phyloP scores from a whole-genome alignment of 64 coral and sea anemone species.

The Stylophora pistillata region DNA sequence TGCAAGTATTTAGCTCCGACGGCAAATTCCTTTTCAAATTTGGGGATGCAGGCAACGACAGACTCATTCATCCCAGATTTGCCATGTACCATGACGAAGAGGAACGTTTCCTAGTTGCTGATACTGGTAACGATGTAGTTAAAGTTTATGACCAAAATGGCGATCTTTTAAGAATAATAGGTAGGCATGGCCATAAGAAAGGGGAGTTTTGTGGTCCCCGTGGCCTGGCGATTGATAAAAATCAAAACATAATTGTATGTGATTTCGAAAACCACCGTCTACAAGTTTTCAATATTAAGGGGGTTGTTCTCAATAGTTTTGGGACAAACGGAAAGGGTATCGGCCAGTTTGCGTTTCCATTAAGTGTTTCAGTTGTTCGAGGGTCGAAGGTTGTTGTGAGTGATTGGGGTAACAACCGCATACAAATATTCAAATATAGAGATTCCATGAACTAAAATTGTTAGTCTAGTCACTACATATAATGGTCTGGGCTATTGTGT shows the following conservation, averaged over 20 bases:
- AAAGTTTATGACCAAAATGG: conserved; percentile 68
- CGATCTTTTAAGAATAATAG: conserved; percentile 42
- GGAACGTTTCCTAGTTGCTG: conserved; percentile 51
- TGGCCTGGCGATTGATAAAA: conserved; percentile 48
- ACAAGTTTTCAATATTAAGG: conserved; percentile 53
- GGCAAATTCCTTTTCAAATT: conserved; percentile 67
- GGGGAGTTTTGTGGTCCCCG: conserved; percentile 62
- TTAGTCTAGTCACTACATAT: background rate
- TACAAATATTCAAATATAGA: conserved; percentile 61
- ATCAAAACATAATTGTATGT: conserved; percentile 59
- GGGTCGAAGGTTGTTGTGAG: conserved; percentile 45
- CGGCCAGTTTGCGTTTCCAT: conserved; percentile 52
- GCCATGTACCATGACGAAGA: conserved; percentile 43
- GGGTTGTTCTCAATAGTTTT: conserved; percentile 42
- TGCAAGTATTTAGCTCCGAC: conserved; percentile 48
- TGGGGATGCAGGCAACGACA: conserved; percentile 33
- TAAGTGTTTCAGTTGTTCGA: conserved; percentile 44
- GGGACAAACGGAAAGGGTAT: conserved; percentile 55
- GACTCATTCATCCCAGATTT: conserved; percentile 59
- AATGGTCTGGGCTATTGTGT: too few species aligned
- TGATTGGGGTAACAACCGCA: conserved; percentile 66
- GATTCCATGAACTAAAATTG: background rate
- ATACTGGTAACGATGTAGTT: conserved; percentile 65
- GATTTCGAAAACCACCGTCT: conserved; percentile 74
- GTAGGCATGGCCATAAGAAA: conserved; percentile 57